These are phyloP conservation scores for Opisthograptis luteolata DNA, from an alignment of 2,888 invertebrate genomes.

Conservation along the genomic window DNA sequence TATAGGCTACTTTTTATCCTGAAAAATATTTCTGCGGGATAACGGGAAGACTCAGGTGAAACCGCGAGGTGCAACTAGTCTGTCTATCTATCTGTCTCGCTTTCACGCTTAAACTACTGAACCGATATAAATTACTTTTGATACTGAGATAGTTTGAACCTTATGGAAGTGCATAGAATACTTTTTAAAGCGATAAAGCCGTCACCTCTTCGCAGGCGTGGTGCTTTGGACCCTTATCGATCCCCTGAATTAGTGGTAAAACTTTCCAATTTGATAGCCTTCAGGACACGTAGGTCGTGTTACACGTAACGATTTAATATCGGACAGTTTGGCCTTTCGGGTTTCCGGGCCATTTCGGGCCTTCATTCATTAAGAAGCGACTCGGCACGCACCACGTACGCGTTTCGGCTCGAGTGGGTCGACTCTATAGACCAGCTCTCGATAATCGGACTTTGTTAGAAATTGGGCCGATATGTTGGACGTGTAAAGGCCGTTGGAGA, in stretches of 20 bases:
- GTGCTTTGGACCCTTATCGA: constrained; percentile 42
- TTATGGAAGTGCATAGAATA: too few species aligned
- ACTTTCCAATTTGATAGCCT: constrained; percentile 42
- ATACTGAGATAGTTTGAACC: background rate
- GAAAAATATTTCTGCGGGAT: too few species aligned
- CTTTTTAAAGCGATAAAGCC: too few species aligned
- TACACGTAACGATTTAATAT: constrained; percentile 41
- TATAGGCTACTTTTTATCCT: too few species aligned
- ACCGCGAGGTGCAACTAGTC: too few species aligned
- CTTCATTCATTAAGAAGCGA: constrained; percentile 23
- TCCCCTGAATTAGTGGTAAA: constrained; percentile 56
- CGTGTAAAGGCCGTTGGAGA: background rate
- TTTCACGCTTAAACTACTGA: too few species aligned
- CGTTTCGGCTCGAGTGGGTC: constrained; percentile 6
- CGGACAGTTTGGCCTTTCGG: constrained; percentile 34
- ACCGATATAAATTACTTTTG: too few species aligned
- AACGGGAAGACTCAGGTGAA: too few species aligned
- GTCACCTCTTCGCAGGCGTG: too few species aligned
- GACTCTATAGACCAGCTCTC: background rate
- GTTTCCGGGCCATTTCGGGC: constrained; percentile 20
- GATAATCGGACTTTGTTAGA: constrained; percentile 14
- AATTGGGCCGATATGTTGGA: constrained; percentile 1
- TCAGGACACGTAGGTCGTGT: constrained; percentile 36
- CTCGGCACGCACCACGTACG: constrained; percentile 21
- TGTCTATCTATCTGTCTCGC: too few species aligned